Evolutionary conservation across 2,888 invertebrate genomes (phyloP), one percentile per base, ranked within the genome.

Genomic region (Drosophila rellima): DNA sequence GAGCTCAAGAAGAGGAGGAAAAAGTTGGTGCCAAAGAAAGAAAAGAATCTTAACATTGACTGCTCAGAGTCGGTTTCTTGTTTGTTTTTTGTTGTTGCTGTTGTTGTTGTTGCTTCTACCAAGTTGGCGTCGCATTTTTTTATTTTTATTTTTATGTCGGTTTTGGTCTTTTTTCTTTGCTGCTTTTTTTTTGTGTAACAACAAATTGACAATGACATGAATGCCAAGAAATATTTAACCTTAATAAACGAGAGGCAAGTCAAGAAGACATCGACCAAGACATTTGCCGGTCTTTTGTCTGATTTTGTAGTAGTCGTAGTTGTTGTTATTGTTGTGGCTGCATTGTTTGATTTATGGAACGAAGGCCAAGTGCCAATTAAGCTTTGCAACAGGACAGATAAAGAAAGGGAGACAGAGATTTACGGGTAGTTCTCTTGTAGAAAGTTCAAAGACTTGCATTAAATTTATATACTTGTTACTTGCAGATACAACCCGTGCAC

Each of bases 171-270:
- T 47, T 13, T 54, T 64, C 11, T 62, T 31, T 39, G 26, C 23
- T n/a, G n/a, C n/a, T n/a, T 37, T 35, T 55, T 72, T 80, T 70
- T 82, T 78, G 76, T 88, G 82, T 82, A 82, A 85, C 77, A 88
- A 85, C 77, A 82, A 88, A 85, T 87, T 87, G 90, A 87, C 86
- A 89, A 88, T 87, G 89, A 89, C 88, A 86, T 88, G 88, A 85
- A 83, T 83, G 83, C 70, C 72, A 71, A 86, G 87, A 89, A 86
- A 89, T 88, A 84, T 89, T 86, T 86, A 89, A 86, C 85, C 85
- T 86, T 86, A 86, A 86, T 86, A 89, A 89, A 84, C 73, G 84
- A 67, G 29, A 26, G 51, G 57, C 63, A 57, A 33, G 39, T 31
- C 35, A 17, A 67, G 51, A 56, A 61, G 69, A 62, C 79, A 74